Conservation (phyloP, 1,140 invertebrate genomes). For the Rhyacophila brunnea region DNA sequence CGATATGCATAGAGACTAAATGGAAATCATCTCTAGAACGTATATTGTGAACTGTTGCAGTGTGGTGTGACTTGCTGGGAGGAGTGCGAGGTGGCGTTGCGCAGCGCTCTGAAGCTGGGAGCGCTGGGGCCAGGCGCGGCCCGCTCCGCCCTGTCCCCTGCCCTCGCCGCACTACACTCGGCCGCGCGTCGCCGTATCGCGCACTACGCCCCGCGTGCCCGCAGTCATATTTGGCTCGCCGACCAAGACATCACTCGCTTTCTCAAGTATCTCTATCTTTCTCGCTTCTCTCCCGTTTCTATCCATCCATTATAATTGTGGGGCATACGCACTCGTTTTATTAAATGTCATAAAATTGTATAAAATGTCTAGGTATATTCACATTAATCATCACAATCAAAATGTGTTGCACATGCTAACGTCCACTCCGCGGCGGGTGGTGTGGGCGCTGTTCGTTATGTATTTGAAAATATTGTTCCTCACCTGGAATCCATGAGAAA, state of each 20-base stretch:
- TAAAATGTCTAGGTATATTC: no score
- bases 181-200: conserved; percentile 61
- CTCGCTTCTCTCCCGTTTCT: background rate
- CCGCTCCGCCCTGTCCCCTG: conserved; percentile 20
- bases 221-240: conserved; percentile 88
- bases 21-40: no score
- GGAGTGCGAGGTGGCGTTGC: conserved; percentile 17
- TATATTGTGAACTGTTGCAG: conserved; percentile 11
- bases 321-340: background rate
- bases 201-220: conserved; percentile 68
- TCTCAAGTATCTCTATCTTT: conserved; percentile 61
- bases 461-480: no score
- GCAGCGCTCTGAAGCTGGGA: conserved; percentile 21
- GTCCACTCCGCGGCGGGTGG: no score
- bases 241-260: conserved; percentile 93
- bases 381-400: no score
- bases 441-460: no score
- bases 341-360: no score
- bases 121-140: conserved; percentile 21
- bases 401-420: no score
- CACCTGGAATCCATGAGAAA: no score
- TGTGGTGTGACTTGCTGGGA: conserved; percentile 30
- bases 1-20: no score
- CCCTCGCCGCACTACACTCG: conserved; percentile 10
- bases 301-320: background rate